phyloP scores from a whole-genome alignment of 1,140 invertebrate species.

The Proales similis region DNA sequence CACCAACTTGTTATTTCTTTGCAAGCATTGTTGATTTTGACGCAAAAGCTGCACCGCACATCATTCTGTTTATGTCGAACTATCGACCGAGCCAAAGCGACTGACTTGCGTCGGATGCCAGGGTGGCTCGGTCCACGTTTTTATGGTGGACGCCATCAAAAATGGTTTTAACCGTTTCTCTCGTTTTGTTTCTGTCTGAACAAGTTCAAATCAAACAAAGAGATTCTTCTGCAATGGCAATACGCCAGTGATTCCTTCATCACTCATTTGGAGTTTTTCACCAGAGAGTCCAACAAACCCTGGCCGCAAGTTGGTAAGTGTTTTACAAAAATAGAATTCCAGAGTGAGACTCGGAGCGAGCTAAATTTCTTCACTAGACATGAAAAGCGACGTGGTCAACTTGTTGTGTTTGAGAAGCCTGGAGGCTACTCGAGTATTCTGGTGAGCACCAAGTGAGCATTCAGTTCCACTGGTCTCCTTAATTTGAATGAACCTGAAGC shows the following conservation, averaged over 20 bases:
- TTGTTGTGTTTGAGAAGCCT: constrained; percentile 21
- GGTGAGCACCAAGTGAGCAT: neutral
- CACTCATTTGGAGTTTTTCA: constrained; percentile 30
- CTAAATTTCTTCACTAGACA: neutral
- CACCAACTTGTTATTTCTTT: neutral
- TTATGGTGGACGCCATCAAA: constrained; percentile 4
- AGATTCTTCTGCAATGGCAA: constrained; percentile 31
- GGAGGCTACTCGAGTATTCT: constrained; percentile 7
- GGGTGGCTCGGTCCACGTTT: constrained; percentile 22
- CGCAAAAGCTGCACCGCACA: constrained; percentile 14
- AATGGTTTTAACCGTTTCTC: neutral
- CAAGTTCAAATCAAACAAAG: neutral
- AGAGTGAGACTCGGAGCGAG: no score
- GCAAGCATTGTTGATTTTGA: no score
- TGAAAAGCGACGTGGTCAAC: constrained; percentile 9
- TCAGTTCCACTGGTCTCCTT: neutral
- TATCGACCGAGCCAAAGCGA: neutral
- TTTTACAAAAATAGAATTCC: neutral
- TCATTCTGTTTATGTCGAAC: constrained; percentile 29
- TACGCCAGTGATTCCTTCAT: constrained; percentile 26
- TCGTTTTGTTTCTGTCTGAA: no score
- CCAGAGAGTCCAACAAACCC: neutral
- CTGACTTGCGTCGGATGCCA: constrained; percentile 27
- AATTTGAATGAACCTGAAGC: neutral
- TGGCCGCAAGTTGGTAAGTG: constrained; percentile 16